Conservation (phyloP, 2,113 vertebrate genomes). For the Chaetura pelagica region DNA sequence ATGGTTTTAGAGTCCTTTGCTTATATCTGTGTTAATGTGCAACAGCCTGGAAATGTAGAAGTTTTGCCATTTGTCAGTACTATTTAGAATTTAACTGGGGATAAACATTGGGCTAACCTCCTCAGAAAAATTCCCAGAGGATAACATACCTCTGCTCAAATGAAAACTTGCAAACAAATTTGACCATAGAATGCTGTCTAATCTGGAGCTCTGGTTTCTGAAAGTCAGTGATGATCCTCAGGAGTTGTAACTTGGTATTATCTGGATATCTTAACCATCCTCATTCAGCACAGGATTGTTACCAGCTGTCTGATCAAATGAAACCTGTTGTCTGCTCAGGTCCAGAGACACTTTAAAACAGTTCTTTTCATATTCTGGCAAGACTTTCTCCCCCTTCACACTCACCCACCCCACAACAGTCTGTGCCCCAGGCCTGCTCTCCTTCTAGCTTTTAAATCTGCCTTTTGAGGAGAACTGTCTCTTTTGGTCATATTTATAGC, state of each 20-base stretch:
- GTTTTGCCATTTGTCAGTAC: not conserved
- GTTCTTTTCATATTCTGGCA: not conserved
- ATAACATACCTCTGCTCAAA: not conserved
- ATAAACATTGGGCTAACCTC: not conserved
- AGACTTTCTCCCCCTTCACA: not conserved
- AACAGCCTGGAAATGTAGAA: not conserved
- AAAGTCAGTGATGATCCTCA: not conserved
- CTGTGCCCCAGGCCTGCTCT: not conserved
- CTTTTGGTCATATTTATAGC: not conserved
- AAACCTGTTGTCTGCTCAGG: no score
- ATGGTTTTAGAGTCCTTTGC: not conserved
- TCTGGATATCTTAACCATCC: not conserved
- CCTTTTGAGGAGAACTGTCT: not conserved
- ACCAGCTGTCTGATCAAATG: not conserved
- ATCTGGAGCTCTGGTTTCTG: not conserved
- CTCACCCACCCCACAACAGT: not conserved
- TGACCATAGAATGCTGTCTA: not conserved
- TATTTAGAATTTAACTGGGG: not conserved
- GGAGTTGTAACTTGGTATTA: not conserved
- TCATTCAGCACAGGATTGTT: not conserved
- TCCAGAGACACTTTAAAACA: not conserved
- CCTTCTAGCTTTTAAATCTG: not conserved
- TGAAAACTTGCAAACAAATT: not conserved
- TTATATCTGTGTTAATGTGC: fast-evolving
- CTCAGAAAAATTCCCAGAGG: not conserved